phyloP scores from a whole-genome alignment of 2,888 invertebrate species.

The Brachyopa scutellaris region DNA sequence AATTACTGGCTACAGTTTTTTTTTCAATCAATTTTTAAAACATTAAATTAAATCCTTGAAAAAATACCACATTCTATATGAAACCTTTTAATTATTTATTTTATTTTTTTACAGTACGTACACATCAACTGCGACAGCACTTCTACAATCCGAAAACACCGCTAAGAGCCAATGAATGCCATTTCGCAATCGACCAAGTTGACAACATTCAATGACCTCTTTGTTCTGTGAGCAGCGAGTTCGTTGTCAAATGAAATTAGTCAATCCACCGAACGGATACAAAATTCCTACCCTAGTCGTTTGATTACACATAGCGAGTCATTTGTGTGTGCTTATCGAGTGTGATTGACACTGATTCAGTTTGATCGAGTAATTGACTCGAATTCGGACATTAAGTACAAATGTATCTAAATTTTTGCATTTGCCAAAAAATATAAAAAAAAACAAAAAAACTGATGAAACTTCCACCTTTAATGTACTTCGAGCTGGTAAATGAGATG shows the following conservation, averaged over 20 bases:
- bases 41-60: no score
- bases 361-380: constrained; percentile 59
- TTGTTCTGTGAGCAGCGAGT: constrained; percentile 64
- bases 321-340: constrained; percentile 22
- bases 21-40: no score
- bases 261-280: constrained; percentile 53
- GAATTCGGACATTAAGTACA: constrained; percentile 38
- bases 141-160: constrained; percentile 19
- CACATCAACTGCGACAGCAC: constrained; percentile 1
- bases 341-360: constrained; percentile 68
- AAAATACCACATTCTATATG: no score
- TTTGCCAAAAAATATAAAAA: constrained; percentile 22
- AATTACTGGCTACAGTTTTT: no score
- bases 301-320: constrained; percentile 35
- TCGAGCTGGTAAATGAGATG: constrained; percentile 62
- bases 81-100: no score
- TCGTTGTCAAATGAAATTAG: constrained; percentile 66
- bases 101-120: not conserved
- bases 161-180: constrained; percentile 44
- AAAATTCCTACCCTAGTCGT: constrained; percentile 57
- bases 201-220: constrained; percentile 63
- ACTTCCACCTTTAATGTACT: constrained; percentile 35
- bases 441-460: not conserved
- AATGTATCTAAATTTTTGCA: constrained; percentile 57
- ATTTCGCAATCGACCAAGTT: constrained; percentile 57